Evolutionary conservation across 2,113 vertebrate genomes (phyloP).

Genomic region (Colistium nudipinnis): DNA sequence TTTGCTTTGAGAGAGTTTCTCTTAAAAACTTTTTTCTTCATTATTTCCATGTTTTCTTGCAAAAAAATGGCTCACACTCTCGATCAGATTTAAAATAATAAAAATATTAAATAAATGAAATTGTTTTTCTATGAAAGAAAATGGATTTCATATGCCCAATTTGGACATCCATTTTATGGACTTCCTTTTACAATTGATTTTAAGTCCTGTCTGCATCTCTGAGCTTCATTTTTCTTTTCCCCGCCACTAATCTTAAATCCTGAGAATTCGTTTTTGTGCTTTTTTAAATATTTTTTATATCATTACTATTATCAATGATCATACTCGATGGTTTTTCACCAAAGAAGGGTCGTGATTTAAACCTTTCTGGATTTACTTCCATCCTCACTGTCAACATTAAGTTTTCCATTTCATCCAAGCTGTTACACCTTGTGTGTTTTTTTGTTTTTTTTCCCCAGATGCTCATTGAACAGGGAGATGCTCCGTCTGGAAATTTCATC

Average conservation of each 20-base stretch:
- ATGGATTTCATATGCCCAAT: conserved; percentile 1
- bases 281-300: too few relatives aligned
- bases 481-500: conserved; percentile 12
- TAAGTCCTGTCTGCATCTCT: not conserved
- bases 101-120: too few relatives aligned
- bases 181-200: conserved; percentile 21
- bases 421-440: not conserved
- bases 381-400: not conserved
- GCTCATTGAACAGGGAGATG: not conserved
- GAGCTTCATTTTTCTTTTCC: not conserved
- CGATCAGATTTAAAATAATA: too few relatives aligned
- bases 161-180: not conserved
- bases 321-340: not conserved
- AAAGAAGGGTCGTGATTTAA: not conserved
- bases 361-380: not conserved
- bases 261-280: not conserved
- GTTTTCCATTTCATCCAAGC: not conserved
- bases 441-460: not conserved
- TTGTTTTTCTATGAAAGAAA: conserved; percentile 9
- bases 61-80: conserved; percentile 5
- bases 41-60: too few relatives aligned
- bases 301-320: not conserved
- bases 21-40: too few relatives aligned
- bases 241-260: not conserved
- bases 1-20: too few relatives aligned